Evolutionary conservation across 2,797 vertebrate species (phyloP).

Genomic region (Typhlichthys subterraneus): DNA sequence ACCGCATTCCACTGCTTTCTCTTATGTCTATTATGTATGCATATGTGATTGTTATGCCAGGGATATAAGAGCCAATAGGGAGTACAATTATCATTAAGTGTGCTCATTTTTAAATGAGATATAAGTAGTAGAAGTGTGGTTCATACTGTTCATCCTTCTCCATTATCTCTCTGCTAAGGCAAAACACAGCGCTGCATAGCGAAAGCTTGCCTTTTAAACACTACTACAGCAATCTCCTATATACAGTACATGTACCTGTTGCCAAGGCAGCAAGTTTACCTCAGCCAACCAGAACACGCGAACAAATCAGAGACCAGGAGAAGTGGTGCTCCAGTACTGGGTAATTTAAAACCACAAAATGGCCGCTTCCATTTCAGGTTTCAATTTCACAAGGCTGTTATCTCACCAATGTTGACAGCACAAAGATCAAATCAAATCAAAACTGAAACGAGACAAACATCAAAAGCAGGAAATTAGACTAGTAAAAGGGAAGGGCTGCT

Average conservation of each 20-base stretch:
- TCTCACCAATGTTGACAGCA: slow-evolving; percentile 49
- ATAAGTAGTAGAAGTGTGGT: too few relatives aligned
- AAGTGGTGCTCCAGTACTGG: slow-evolving; percentile 30
- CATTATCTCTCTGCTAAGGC: slow-evolving; percentile 17
- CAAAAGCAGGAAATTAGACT: slow-evolving; percentile 61
- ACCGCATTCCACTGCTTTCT: slow-evolving; percentile 49
- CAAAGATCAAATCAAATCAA: slow-evolving; percentile 41
- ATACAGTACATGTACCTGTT: slow-evolving; percentile 28
- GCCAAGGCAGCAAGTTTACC: slow-evolving; percentile 51
- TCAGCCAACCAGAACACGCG: slow-evolving; percentile 41
- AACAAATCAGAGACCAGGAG: slow-evolving; percentile 23
- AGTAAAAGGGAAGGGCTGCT: neutral
- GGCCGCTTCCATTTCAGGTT: slow-evolving; percentile 31
- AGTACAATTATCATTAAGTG: slow-evolving; percentile 19
- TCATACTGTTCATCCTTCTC: slow-evolving; percentile 9
- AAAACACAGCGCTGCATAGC: slow-evolving; percentile 7
- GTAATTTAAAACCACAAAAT: slow-evolving; percentile 45
- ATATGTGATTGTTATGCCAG: slow-evolving; percentile 5
- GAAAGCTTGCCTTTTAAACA: slow-evolving; percentile 28
- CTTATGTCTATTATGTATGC: neutral
- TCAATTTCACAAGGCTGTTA: slow-evolving; percentile 44
- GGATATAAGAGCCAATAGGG: neutral
- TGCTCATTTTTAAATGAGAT: too few relatives aligned
- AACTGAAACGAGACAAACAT: slow-evolving; percentile 45
- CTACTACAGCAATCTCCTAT: slow-evolving; percentile 10